Evolutionary conservation across 92 coral and sea anemone genomes (phyloP).

Genomic region (Siderastrea siderea): DNA sequence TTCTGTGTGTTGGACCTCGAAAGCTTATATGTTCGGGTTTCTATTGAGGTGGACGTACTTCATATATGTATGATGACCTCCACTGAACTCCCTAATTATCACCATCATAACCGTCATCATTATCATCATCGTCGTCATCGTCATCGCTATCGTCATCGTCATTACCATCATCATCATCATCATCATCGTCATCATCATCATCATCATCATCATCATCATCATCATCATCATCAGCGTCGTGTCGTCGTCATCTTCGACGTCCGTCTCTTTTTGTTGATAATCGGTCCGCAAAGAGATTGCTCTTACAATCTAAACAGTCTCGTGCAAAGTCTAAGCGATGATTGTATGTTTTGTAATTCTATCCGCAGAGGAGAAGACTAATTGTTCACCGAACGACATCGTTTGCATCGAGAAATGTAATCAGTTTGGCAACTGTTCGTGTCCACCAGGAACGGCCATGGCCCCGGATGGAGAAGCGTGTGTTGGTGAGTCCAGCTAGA

Average conservation of each 20-base stretch:
- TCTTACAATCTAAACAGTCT: background rate
- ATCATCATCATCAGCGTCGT: too few species aligned
- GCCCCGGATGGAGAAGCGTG: constrained; percentile 78
- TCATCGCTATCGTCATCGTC: too few species aligned
- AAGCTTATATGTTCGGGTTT: too few species aligned
- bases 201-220: too few species aligned
- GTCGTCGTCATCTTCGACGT: background rate
- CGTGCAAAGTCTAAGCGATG: background rate
- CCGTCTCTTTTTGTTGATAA: background rate
- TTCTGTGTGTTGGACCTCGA: too few species aligned
- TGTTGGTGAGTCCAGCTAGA: constrained; percentile 64
- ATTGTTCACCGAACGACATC: constrained; percentile 82
- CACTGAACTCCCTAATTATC: too few species aligned
- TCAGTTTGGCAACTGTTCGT: constrained; percentile 76
- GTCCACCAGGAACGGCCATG: constrained; percentile 84
- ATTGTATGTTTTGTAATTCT: background rate
- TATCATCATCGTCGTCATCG: too few species aligned
- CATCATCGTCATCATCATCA: too few species aligned
- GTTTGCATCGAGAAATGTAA: constrained; percentile 81
- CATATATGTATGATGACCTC: too few species aligned
- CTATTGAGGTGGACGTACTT: too few species aligned
- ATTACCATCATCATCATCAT: too few species aligned
- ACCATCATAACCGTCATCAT: too few species aligned
- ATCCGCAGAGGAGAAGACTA: constrained; percentile 66
- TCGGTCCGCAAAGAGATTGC: background rate